Evolutionary conservation across 2,113 vertebrate species (phyloP).

Genomic region (Albula goreensis): DNA sequence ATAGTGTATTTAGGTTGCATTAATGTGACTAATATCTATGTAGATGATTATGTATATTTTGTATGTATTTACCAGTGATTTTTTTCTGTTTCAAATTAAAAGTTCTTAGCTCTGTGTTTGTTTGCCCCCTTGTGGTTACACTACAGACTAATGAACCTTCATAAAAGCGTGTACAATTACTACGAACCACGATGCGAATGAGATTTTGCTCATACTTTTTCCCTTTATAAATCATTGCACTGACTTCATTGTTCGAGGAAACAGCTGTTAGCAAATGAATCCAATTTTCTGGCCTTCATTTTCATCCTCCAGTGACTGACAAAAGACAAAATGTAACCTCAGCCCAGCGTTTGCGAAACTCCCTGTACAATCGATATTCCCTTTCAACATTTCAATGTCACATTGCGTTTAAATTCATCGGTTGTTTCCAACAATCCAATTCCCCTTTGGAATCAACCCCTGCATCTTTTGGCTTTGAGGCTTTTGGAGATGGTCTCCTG

Average conservation of each 20-base stretch:
- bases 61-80: too few species aligned
- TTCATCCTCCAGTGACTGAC: background rate
- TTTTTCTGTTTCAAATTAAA: background rate
- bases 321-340: background rate
- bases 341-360: background rate
- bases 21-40: too few species aligned
- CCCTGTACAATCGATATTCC: background rate
- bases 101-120: background rate
- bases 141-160: background rate
- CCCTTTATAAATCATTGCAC: background rate
- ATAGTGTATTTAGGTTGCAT: background rate
- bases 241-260: background rate
- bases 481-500: background rate
- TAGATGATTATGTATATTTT: too few species aligned
- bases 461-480: background rate
- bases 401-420: background rate
- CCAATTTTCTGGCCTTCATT: background rate
- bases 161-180: background rate
- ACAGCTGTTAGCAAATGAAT: background rate
- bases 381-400: conserved; percentile 14
- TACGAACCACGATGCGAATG: background rate
- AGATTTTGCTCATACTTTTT: background rate
- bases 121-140: background rate
- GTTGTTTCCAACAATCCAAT: background rate
- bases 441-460: background rate